Evolutionary conservation across 2,113 vertebrate species (phyloP), one percentile per base, ranked within the genome.

Genomic region (Leuciscus idus): DNA sequence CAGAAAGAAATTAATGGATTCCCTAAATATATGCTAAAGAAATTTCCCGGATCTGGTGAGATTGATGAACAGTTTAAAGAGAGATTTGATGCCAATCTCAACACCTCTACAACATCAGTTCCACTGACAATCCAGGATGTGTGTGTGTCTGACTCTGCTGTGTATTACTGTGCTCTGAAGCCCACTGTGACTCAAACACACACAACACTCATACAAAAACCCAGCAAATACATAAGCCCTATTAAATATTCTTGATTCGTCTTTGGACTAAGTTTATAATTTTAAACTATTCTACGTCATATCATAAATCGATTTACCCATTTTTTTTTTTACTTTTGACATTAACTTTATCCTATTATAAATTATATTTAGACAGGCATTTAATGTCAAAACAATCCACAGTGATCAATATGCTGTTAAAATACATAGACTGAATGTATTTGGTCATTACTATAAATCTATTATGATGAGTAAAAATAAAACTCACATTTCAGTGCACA

Each of bases 111-210:
- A 79, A 57, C 52, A 2, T 50, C 64, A 83, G 36, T 81, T 7
- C 78, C 59, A 8, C 36, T 81, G 57, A 46, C 3, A 8, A 81
- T 81, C 23, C 12, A 81, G 78, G 3, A 81, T 7, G 10, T 81
- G 57, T 6, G 10, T n/a, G 82, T 84, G 66, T 66, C 82, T 79
- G 83, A 89, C 76, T 86, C 84, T 86, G 89, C 84, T 81, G 46
- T 88, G 46, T 89, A 89, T 21, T 89, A 86, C 81, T 88, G 86
- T 46, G 89, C 89, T 43, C 62, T 89, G 86, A 0, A 1, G 86
- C 57, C 78, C 78, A 81, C 78, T 43, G 78, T 62, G 78, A 81
- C 78, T 61, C 10, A 81, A 46, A 81, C 78, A 46, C 78, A 81
- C 55, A 46, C 78, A 81, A 46, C 57, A 62, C 57, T 17, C 78